Base-by-base conservation (phyloP, 2,113 vertebrate genomes). In the Pseudolaguvia tuberculata region DNA sequence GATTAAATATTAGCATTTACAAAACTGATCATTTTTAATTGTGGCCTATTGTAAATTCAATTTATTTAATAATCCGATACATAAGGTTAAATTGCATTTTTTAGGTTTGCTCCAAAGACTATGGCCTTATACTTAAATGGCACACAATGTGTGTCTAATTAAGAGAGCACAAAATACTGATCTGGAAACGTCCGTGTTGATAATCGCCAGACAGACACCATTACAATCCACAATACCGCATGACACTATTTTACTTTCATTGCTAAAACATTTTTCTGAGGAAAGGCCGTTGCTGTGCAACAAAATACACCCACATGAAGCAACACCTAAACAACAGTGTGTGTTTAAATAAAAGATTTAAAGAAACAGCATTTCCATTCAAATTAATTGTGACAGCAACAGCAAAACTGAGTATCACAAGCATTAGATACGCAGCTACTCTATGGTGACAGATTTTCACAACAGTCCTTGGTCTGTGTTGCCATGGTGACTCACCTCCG, bases 401-500 rank as follows among this genome's bases (percentile, higher is more conserved):
- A n/a, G n/a, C n/a, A 50, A 50, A 67, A 20, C 45, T 15, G 27
- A 29, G 9, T 8, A 9, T 18, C 42, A 66, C 5, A 21, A 18
- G 62, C 62, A 48, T 48, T 45, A 50, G 6, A 67, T 47, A 15
- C 31, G 42, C 53, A 72, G 17, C 23, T 59, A 59, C 23, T 47
- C 20, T 18, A 23, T 13, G 1, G 31, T 25, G 65, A 75, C 42
- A 53, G 65, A 79, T 72, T 66, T 70, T 45, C 47, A 31, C 71
- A 45, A 1, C n/a, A 78, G 45, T 45, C 67, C 29, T 50, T 17
- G 48, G 66, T 74, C 25, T 42, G 50, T 29, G 61, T 78, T 80
- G 61, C 73, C 50, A 78, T 75, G 71, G 56, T 75, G 72, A 71
- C 67, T 79, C 82, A 97, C 96, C 93, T 98, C 96, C 0, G 97